Conservation (phyloP, 1,140 invertebrate species). For the Sycobia sp. region DNA sequence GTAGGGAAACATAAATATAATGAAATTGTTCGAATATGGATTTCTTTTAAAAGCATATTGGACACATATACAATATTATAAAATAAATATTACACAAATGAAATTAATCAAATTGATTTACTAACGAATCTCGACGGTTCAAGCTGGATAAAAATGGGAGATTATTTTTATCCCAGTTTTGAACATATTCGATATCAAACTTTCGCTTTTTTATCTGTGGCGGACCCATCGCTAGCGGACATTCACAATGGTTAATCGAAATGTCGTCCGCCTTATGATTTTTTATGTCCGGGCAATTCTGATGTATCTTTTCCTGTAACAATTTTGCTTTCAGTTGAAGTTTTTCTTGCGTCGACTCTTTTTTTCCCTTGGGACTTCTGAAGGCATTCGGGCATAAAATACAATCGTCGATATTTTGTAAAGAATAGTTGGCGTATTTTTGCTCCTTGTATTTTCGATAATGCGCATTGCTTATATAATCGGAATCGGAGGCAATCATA, state of each 20-base stretch:
- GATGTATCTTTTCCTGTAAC: neutral
- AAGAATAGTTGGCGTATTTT: too few species aligned
- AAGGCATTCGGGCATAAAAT: neutral
- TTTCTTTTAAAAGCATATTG: too few species aligned
- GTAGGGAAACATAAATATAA: too few species aligned
- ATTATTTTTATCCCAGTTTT: neutral
- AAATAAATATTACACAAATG: too few species aligned
- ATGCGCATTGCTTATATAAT: neutral
- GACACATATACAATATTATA: too few species aligned
- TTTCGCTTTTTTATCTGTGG: conserved; percentile 37
- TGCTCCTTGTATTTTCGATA: neutral
- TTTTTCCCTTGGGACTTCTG: neutral
- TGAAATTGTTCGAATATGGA: too few species aligned
- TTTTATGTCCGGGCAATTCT: too few species aligned
- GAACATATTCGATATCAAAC: neutral
- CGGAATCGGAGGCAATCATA: conserved; percentile 13
- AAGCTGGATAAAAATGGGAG: neutral
- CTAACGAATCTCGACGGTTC: neutral
- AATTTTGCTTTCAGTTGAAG: neutral
- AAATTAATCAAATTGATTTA: too few species aligned
- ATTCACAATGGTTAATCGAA: too few species aligned
- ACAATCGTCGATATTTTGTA: neutral
- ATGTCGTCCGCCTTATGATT: too few species aligned
- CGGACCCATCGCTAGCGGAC: conserved; percentile 37
- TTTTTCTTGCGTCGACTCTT: neutral